Conservation (phyloP, 2,888 invertebrate genomes). For the Barypeithes pellucidus region DNA sequence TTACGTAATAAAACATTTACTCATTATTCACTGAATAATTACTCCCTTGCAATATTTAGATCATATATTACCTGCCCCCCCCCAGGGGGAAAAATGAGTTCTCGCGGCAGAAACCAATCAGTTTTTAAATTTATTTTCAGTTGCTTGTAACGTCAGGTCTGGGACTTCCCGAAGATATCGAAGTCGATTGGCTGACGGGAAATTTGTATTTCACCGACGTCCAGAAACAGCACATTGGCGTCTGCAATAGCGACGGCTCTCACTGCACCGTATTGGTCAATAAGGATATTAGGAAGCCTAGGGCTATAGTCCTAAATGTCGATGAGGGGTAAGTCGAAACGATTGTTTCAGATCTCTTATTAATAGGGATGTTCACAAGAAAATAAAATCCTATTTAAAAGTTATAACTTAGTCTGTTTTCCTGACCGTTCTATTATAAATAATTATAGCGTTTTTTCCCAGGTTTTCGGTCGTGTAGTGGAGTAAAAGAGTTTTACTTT, state of each 20-base stretch:
- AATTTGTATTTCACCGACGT: conserved; percentile 90
- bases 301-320: conserved; percentile 81
- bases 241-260: conserved; percentile 80
- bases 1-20: not conserved
- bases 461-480: too few relatives aligned
- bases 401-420: too few relatives aligned
- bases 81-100: too few relatives aligned
- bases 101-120: too few relatives aligned
- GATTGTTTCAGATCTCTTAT: not conserved
- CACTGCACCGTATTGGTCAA: conserved; percentile 79
- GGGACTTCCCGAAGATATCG: conserved; percentile 82
- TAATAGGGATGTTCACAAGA: too few relatives aligned
- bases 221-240: conserved; percentile 80
- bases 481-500: too few relatives aligned
- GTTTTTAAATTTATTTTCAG: conserved; percentile 64
- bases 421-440: too few relatives aligned
- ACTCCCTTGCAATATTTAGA: too few relatives aligned
- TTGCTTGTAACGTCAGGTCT: conserved; percentile 79
- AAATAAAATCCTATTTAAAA: too few relatives aligned
- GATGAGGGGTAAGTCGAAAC: conserved; percentile 74
- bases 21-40: too few relatives aligned
- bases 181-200: conserved; percentile 84
- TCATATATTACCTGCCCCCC: too few relatives aligned
- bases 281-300: conserved; percentile 77
- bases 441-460: too few relatives aligned